Conservation (phyloP, 2,888 invertebrate genomes). For the Cephus sareptanus region DNA sequence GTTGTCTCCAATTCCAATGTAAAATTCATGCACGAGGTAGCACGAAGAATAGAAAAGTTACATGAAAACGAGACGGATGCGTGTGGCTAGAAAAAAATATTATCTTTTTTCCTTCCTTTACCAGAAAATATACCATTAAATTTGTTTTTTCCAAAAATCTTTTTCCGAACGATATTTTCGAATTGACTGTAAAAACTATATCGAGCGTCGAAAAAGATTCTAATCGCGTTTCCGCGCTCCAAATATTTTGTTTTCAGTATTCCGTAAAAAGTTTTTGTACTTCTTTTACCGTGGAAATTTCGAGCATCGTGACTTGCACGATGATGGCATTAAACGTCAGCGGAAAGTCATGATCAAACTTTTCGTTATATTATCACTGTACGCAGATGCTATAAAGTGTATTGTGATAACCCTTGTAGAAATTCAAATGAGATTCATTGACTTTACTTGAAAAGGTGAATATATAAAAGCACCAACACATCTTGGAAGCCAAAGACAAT, state of each 20-base stretch:
- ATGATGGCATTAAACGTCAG: neutral
- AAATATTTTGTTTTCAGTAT: neutral
- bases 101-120: neutral
- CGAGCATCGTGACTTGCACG: neutral
- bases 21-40: neutral
- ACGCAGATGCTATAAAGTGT: neutral
- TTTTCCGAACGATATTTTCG: neutral
- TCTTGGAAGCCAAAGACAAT: constrained; percentile 55
- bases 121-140: neutral
- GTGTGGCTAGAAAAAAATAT: neutral
- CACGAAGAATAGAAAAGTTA: neutral
- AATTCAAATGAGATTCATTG: neutral
- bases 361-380: neutral
- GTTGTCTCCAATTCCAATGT: neutral
- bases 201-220: neutral
- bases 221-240: neutral
- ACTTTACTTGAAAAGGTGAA: neutral
- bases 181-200: neutral
- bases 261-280: neutral
- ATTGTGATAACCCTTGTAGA: neutral
- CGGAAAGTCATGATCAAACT: neutral
- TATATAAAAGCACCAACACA: neutral
- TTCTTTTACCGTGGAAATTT: neutral
- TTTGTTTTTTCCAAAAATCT: neutral
- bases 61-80: neutral